A percentile compares a stretch with the other conserved stretches of the same genome.
Evolutionary conservation across 2,797 vertebrate species (phyloP).

Genomic region (Alcedo atthis): DNA sequence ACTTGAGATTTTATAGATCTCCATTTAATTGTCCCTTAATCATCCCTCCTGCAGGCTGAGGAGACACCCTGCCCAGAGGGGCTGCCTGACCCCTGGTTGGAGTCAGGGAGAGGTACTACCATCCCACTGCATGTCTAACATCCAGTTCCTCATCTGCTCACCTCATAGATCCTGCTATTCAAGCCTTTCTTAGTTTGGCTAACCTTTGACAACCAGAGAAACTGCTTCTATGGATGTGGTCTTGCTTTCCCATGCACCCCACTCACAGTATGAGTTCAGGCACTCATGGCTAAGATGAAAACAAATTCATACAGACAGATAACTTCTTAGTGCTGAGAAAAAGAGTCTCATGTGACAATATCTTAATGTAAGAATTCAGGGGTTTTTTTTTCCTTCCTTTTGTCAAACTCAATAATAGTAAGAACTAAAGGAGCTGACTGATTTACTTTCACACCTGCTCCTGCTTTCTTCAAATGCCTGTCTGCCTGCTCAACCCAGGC

Average conservation of each 20-base stretch:
- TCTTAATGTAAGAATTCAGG: neutral
- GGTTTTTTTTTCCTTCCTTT: neutral
- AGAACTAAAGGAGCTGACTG: neutral
- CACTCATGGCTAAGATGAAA: neutral
- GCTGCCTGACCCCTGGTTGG: accelerated
- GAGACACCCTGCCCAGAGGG: neutral
- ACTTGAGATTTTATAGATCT: neutral
- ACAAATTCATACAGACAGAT: neutral
- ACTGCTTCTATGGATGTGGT: neutral
- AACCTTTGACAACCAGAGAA: neutral
- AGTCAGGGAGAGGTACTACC: accelerated
- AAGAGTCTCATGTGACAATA: neutral
- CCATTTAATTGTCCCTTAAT: neutral
- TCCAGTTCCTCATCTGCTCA: neutral
- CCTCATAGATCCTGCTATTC: neutral
- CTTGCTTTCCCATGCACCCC: neutral
- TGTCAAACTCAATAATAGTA: neutral
- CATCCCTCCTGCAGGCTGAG: neutral
- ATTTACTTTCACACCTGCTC: neutral
- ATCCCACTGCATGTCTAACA: neutral
- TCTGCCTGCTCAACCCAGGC: neutral
- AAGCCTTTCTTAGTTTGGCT: neutral
- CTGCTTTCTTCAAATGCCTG: neutral
- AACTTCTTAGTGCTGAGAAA: neutral
- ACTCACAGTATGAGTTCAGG: neutral